Conservation (phyloP, 2,797 vertebrate species). For the Cryptoblepharus egeriae region DNA sequence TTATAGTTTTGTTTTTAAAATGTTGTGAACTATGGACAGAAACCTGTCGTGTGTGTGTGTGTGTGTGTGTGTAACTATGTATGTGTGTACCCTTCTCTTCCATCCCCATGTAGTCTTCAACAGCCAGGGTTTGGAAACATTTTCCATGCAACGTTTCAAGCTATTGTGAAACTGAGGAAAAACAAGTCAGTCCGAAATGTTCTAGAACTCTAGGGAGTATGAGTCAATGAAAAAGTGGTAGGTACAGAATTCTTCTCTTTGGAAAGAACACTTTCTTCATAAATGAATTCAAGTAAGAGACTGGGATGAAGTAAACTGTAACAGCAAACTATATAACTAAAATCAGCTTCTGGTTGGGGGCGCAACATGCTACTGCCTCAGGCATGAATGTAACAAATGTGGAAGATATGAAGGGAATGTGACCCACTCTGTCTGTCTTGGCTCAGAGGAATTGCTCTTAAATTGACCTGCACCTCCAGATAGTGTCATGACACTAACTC, state of each 20-base stretch:
- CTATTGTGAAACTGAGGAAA: neutral
- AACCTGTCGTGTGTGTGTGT: neutral
- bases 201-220: constrained; percentile 7
- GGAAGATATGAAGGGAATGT: constrained; percentile 5
- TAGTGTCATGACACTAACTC: neutral
- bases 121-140: neutral
- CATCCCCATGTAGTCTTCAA: neutral
- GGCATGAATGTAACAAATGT: constrained; percentile 15
- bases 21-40: neutral
- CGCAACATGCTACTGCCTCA: constrained; percentile 6
- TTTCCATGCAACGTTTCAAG: neutral
- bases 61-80: neutral
- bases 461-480: constrained; percentile 7
- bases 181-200: neutral
- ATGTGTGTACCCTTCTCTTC: neutral
- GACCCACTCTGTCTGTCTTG: constrained; percentile 6
- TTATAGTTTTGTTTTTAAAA: neutral
- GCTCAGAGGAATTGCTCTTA: constrained; percentile 3
- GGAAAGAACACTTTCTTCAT: neutral
- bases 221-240: neutral
- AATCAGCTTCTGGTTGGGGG: constrained; percentile 1
- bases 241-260: neutral
- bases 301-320: neutral
- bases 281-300: neutral
- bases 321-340: neutral